Evolutionary conservation across 2,113 vertebrate species (phyloP).

Genomic region (Engystomops pustulosus): DNA sequence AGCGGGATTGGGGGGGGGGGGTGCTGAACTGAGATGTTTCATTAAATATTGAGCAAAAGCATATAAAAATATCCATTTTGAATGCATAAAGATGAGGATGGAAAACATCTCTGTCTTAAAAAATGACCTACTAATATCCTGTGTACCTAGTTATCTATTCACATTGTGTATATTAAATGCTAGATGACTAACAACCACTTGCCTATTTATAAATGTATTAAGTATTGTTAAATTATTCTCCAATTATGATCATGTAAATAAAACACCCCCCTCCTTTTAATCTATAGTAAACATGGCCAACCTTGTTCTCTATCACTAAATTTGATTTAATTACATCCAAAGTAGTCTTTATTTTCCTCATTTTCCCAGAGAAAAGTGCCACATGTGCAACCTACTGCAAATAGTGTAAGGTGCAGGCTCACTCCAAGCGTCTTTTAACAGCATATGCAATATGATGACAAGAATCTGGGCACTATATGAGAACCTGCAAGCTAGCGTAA

Average conservation of each 20-base stretch:
- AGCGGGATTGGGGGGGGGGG: conserved; percentile 24
- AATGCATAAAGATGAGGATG: conserved; percentile 6
- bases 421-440: no score
- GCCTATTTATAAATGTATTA: background rate
- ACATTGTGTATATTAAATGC: background rate
- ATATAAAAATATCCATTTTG: conserved; percentile 35
- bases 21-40: conserved; percentile 29
- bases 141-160: background rate
- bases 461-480: no score
- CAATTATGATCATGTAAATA: background rate
- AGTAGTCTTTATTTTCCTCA: no score
- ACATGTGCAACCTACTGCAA: no score
- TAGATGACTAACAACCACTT: background rate
- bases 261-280: no score
- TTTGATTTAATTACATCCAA: no score
- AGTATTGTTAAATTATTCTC: background rate
- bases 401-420: no score
- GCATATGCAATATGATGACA: no score
- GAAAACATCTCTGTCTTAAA: background rate
- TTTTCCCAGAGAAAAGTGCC: no score
- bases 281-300: no score
- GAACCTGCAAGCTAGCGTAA: no score
- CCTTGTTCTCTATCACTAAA: no score
- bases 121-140: background rate
- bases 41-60: conserved; percentile 55